Conservation (phyloP, 1,140 invertebrate species). For the Hycleus cichorii region DNA sequence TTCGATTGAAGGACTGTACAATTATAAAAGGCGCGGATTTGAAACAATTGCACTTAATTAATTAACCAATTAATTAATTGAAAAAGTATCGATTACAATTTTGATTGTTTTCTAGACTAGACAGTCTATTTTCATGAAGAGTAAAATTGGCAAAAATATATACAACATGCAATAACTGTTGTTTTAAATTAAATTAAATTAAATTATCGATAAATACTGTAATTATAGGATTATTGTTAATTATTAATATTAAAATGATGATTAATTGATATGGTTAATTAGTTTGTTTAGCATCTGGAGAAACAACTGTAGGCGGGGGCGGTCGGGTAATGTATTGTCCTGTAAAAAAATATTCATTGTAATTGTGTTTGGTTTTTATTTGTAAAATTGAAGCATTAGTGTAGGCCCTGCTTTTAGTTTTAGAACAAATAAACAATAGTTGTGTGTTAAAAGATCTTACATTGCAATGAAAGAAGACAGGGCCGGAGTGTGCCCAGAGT, state of each 20-base stretch:
- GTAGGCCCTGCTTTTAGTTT: too few species aligned
- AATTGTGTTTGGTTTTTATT: neutral
- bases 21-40: too few species aligned
- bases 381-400: slow-evolving; percentile 16
- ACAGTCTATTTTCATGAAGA: too few species aligned
- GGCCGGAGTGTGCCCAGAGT: slow-evolving; percentile 27
- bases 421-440: too few species aligned
- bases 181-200: slow-evolving; percentile 10
- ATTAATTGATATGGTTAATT: neutral
- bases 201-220: slow-evolving; percentile 18
- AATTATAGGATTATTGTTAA: slow-evolving; percentile 11
- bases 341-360: slow-evolving; percentile 17
- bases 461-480: slow-evolving; percentile 34
- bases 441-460: slow-evolving; percentile 36
- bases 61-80: too few species aligned
- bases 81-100: too few species aligned
- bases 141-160: slow-evolving; percentile 11
- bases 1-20: too few species aligned
- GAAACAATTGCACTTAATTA: too few species aligned
- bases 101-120: too few species aligned
- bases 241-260: neutral
- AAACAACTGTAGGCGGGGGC: slow-evolving; percentile 31
- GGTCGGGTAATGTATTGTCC: slow-evolving; percentile 38
- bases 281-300: slow-evolving; percentile 24
- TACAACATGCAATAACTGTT: slow-evolving; percentile 18